Conservation (phyloP, 1,140 invertebrate species). For the Centruroides sculpturatus region DNA sequence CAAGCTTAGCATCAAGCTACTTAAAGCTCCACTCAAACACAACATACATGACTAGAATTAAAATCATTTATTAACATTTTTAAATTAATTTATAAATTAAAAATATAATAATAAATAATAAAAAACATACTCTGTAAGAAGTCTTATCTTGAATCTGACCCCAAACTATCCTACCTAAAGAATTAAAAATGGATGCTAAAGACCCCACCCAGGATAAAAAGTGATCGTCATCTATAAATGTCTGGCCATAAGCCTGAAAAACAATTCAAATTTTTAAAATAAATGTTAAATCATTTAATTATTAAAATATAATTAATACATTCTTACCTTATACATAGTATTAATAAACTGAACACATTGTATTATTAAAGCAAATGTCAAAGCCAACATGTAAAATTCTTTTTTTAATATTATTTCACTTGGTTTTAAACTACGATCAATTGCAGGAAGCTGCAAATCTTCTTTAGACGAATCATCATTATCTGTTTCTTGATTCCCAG, state of each 20-base stretch:
- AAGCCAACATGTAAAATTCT: slow-evolving; percentile 28
- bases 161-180: slow-evolving; percentile 32
- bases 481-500: too few relatives aligned
- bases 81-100: neutral
- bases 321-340: slow-evolving; percentile 32
- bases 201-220: slow-evolving; percentile 34
- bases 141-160: slow-evolving; percentile 30
- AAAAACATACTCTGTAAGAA: slow-evolving; percentile 25
- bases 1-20: slow-evolving; percentile 8
- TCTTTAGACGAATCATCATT: too few relatives aligned
- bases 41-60: slow-evolving; percentile 1
- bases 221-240: slow-evolving; percentile 33
- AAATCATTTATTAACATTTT: neutral
- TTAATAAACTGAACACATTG: slow-evolving; percentile 30
- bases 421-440: neutral
- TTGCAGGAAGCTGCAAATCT: too few relatives aligned
- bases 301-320: neutral
- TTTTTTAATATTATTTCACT: slow-evolving; percentile 12
- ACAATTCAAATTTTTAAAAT: neutral
- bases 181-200: slow-evolving; percentile 35
- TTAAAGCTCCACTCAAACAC: neutral
- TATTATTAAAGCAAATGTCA: slow-evolving; percentile 30
- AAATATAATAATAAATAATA: neutral
- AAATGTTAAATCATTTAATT: too few relatives aligned
- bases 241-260: slow-evolving; percentile 30